Evolutionary conservation across 2,888 invertebrate species (phyloP), one percentile per base, ranked within the genome.

Genomic region (Luperina testacea): DNA sequence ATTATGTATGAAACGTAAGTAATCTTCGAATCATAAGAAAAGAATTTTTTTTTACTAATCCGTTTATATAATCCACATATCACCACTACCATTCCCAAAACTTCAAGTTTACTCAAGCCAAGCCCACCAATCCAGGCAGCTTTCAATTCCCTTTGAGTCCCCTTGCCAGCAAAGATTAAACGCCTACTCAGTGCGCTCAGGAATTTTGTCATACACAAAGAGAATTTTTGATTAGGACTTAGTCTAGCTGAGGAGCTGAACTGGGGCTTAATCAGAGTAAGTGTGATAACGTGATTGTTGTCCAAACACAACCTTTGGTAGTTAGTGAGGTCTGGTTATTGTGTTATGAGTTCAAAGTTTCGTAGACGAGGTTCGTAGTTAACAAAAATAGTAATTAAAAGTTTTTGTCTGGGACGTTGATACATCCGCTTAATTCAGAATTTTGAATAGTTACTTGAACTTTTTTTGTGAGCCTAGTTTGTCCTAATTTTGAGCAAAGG

Each of bases 121-220:
- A 45, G 57, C 38, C 15, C 45, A 42, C 69, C 53, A 64, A 76
- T 67, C 72, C 27, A 65, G 59, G 51, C 73, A 77, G 70, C 72
- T n/a, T 59, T 69, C 77, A 78, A 84, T 81, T 88, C 82, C 59
- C 85, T 88, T 88, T 88, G 87, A 80, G 48, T 61, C 17, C 45
- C 53, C 24, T 45, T 64, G 42, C 70, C 45, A 48, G 27, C 64
- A 24, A 59, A 82, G 87, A 87, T 88, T 88, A 83, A 80, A 81
- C 63, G 72, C 72, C 65, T 80, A 67, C 59, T 48, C 17, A 68
- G n/a, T 64, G 48, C 69, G 65, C 67, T 45, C 11, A 61, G 77
- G 67, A 74, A 81, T 82, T 72, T 81, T 76, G 79, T 72, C 75
- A 79, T 38, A 82, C 24, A 67, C 67, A 88, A 69, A 88, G 70